These are phyloP conservation scores for Zalophus californianus DNA, from an alignment of 2,797 vertebrate genomes.

Conservation along the genomic window DNA sequence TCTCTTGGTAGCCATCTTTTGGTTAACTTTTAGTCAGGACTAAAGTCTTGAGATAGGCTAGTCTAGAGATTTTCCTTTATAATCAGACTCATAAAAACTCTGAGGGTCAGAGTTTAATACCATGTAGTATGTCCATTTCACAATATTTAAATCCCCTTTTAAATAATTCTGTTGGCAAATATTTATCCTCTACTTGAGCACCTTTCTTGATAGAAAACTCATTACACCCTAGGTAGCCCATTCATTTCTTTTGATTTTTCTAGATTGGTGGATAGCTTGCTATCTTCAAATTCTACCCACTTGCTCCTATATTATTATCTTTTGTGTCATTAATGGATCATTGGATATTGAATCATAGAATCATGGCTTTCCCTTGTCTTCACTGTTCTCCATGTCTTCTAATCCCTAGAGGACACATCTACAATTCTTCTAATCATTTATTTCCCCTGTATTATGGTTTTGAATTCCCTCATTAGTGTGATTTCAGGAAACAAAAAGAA, in stretches of 20 bases:
- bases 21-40: neutral
- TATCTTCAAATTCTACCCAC: neutral
- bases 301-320: neutral
- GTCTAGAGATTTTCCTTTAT: neutral
- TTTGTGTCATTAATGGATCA: neutral
- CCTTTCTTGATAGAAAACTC: neutral
- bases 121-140: neutral
- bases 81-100: neutral
- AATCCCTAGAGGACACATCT: neutral
- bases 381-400: neutral
- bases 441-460: neutral
- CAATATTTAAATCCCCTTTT: neutral
- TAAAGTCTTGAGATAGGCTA: neutral
- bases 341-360: neutral
- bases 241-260: neutral
- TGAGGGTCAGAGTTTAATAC: neutral
- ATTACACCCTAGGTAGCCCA: neutral
- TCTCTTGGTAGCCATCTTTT: neutral
- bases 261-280: neutral
- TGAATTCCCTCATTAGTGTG: neutral
- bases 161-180: slow-evolving; percentile 18
- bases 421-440: neutral
- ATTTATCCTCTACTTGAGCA: neutral
- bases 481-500: neutral
- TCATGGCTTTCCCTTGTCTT: neutral